phyloP scores from a whole-genome alignment of 2,113 vertebrate genomes.

The Prolemur simus region DNA sequence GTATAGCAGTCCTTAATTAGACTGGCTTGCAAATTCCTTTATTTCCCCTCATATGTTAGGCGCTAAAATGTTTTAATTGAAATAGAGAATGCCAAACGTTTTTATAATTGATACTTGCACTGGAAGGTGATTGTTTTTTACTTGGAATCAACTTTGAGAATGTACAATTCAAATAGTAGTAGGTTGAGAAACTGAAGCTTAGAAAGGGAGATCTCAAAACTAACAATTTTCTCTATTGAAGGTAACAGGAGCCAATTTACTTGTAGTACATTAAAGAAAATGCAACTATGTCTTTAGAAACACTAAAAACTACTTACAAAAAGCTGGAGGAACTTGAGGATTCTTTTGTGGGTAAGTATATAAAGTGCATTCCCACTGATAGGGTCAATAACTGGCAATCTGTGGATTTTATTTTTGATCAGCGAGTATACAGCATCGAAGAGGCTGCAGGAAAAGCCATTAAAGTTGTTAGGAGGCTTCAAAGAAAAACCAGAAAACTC shows the following conservation, averaged over 20 bases:
- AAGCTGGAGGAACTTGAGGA: conserved; percentile 99
- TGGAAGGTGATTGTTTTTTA: neutral
- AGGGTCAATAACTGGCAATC: conserved; percentile 97
- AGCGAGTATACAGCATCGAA: conserved; percentile 97
- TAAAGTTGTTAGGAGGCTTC: conserved; percentile 64
- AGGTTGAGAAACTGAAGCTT: neutral
- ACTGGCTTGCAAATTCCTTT: neutral
- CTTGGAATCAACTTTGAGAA: neutral
- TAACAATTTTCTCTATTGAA: neutral
- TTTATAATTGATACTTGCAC: neutral
- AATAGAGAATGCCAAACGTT: neutral
- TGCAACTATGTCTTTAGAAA: conserved; percentile 35
- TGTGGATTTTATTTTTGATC: conserved; percentile 99
- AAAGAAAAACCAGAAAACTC: neutral
- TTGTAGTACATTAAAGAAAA: conserved; percentile 1
- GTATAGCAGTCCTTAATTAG: neutral
- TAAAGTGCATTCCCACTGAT: conserved; percentile 98
- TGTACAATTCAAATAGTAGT: neutral
- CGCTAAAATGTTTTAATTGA: neutral
- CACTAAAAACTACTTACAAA: conserved; percentile 91
- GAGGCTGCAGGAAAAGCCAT: conserved; percentile 87
- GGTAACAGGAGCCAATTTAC: neutral
- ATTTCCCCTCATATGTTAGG: neutral
- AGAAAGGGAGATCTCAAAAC: neutral
- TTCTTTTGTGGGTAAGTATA: conserved; percentile 99